Percentiles rank a stretch among this genome's conserved stretches.
Evolutionary conservation across 92 coral and sea anemone genomes (phyloP).

Genomic region (Zoanthus sansibaricus): DNA sequence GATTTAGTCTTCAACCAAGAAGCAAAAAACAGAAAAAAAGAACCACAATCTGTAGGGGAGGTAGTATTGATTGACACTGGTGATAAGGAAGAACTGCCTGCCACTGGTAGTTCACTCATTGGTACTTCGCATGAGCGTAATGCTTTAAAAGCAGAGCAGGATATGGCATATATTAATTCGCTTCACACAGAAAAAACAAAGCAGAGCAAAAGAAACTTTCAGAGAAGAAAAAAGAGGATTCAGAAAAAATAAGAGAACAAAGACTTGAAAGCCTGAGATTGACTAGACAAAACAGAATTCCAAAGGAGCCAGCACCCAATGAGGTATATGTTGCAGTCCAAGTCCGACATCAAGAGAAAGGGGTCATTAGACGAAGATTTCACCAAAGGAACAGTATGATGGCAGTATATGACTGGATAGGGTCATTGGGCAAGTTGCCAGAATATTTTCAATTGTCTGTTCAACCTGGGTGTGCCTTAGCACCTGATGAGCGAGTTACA

Average conservation of each 20-base stretch:
- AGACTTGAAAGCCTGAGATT: slow-evolving; percentile 24
- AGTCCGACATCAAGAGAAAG: slow-evolving; percentile 47
- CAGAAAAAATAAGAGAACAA: slow-evolving; percentile 30
- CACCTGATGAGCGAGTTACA: slow-evolving; percentile 41
- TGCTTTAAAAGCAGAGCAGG: slow-evolving; percentile 39
- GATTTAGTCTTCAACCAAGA: background rate
- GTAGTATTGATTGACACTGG: background rate
- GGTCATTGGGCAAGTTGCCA: slow-evolving; percentile 46
- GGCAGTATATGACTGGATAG: slow-evolving; percentile 65
- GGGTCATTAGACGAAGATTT: slow-evolving; percentile 50
- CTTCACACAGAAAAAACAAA: slow-evolving; percentile 50
- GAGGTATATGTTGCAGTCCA: slow-evolving; percentile 39
- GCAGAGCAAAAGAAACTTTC: slow-evolving; percentile 19
- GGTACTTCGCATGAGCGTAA: slow-evolving; percentile 55
- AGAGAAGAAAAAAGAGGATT: slow-evolving; percentile 25
- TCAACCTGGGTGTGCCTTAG: slow-evolving; percentile 15
- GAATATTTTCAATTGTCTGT: slow-evolving; percentile 50
- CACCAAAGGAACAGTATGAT: slow-evolving; percentile 24
- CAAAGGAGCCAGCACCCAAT: slow-evolving; percentile 25
- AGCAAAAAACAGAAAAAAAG: background rate
- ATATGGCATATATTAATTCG: slow-evolving; percentile 46
- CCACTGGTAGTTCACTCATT: slow-evolving; percentile 20
- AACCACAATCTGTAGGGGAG: background rate
- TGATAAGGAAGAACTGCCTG: background rate
- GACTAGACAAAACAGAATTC: slow-evolving; percentile 44